A percentile compares a stretch with the other conserved stretches of the same genome.
Conservation (phyloP, 2,797 vertebrate genomes). For the Garrulus glandarius region DNA sequence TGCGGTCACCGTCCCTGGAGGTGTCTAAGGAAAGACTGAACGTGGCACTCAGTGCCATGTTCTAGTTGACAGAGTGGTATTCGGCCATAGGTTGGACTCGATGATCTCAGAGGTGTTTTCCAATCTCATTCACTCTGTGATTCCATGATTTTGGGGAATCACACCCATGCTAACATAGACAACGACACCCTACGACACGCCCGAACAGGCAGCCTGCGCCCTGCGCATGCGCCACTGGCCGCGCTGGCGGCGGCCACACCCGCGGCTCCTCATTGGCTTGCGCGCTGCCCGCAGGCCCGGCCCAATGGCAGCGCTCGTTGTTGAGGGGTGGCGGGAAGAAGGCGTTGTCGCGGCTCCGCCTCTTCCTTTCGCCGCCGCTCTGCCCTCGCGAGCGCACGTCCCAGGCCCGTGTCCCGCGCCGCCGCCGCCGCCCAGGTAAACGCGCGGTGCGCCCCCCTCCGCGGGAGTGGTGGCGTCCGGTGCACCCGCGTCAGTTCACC, state of each 20-base stretch:
- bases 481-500: rapidly evolving
- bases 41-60: not conserved
- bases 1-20: rapidly evolving
- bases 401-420: not conserved
- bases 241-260: rapidly evolving
- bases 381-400: not conserved
- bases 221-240: not conserved
- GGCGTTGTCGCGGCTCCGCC: not conserved
- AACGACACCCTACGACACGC: rapidly evolving
- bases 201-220: rapidly evolving
- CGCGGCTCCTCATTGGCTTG: not conserved
- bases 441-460: rapidly evolving
- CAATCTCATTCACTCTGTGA: not conserved
- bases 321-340: constrained; percentile 1
- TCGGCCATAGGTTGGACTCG: not conserved
- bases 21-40: too few species aligned
- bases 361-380: not conserved
- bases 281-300: rapidly evolving
- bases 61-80: not conserved
- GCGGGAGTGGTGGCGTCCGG: too few species aligned
- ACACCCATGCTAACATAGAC: rapidly evolving
- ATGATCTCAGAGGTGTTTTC: not conserved
- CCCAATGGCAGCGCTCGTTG: not conserved
- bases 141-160: too few species aligned
- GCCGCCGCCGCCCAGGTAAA: not conserved